phyloP scores from a whole-genome alignment of 2,888 invertebrate species.

The Tetragonula carbonaria region DNA sequence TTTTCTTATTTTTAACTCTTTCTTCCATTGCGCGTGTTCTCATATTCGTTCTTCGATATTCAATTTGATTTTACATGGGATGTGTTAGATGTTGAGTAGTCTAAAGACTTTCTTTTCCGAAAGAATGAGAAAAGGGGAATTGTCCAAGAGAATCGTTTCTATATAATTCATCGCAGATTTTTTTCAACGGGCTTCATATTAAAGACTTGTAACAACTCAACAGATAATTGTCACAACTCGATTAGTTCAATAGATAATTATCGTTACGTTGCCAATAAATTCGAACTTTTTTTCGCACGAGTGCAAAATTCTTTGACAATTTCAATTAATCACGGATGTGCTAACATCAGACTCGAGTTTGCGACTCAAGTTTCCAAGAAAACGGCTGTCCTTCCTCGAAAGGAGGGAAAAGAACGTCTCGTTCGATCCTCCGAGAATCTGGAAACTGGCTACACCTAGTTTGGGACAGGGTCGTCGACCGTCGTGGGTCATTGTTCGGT shows the following conservation, averaged over 20 bases:
- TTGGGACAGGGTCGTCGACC: constrained; percentile 4
- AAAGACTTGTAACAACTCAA: too few species aligned
- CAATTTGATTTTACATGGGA: background rate
- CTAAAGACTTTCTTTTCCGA: background rate
- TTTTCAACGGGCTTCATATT: too few species aligned
- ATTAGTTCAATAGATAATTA: too few species aligned
- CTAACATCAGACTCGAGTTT: fast-evolving
- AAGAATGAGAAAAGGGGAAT: background rate
- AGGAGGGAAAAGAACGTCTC: background rate
- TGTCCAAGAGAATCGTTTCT: too few species aligned
- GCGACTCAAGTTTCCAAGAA: background rate
- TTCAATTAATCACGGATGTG: background rate
- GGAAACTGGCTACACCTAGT: constrained; percentile 1
- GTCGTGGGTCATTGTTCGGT: constrained; percentile 15
- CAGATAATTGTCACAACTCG: too few species aligned
- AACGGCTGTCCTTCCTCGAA: background rate
- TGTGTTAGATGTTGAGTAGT: background rate
- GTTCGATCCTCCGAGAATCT: background rate
- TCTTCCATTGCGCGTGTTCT: background rate
- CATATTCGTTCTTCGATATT: background rate
- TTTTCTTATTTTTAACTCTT: background rate
- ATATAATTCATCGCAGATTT: too few species aligned
- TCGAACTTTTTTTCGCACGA: too few species aligned
- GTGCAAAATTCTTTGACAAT: too few species aligned
- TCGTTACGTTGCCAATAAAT: too few species aligned